Base-by-base conservation (phyloP, 2,888 invertebrate species). In the Drosophila rellima region DNA sequence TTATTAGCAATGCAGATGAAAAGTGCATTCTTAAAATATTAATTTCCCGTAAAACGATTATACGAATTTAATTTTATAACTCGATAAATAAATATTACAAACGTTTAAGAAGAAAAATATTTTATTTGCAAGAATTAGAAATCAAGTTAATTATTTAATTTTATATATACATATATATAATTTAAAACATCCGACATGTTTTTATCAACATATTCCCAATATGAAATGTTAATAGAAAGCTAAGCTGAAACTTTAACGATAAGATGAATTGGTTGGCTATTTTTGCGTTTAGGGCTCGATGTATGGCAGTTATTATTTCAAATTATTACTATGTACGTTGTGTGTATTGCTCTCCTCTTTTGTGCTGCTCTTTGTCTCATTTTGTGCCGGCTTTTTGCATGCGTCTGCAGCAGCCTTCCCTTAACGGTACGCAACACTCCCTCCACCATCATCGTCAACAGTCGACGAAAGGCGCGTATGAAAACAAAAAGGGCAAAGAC, bases 301-400 rank as follows among this genome's bases (percentile, higher is more conserved):
- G 10, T 29, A 2, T 11, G 10, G 39, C 10, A 7, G 42, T 39
- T 18, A 40, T 8, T 39, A 56, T 40, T 45, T 11, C 2, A 33
- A 67, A 62, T 66, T 44, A 45, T 56, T 56, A n/a, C 33, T 56
- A n/a, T 45, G 13, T 42, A 51, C 39, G 66, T 37, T 10, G 40
- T 60, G 52, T 64, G 62, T 61, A 42, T 56, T 52, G 45, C 15
- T 29, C 11, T 44, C 37, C n/a, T 64, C 56, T 35, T 55, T 47
- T 52, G 45, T 60, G 17, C 20, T 60, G 44, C 47, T 48, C 54
- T 74, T 45, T 57, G 48, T 35, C 18, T 48, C 45, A 44, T 54
- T 57, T 54, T 55, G 45, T 79, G 75, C 85, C 82, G 82, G 83
- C 83, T 73, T 82, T 83, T 82, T 78, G 66, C 44, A 33, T 26